Percentiles rank a stretch among this genome's conserved stretches.
phyloP scores from a whole-genome alignment of 2,888 invertebrate species.

The Aphodius granarius region DNA sequence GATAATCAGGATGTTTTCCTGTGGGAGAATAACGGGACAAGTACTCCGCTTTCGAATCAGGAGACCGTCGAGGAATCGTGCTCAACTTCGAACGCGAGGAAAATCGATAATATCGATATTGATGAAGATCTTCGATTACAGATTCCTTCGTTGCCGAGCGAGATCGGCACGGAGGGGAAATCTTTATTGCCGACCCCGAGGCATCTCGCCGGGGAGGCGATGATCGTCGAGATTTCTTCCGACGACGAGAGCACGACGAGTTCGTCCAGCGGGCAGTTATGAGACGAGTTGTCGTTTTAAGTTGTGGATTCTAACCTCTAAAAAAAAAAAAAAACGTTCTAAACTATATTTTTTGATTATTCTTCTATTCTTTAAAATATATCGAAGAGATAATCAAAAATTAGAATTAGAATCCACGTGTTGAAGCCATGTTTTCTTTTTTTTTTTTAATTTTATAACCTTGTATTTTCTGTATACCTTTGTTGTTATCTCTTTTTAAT shows the following conservation, averaged over 20 bases:
- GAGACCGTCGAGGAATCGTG: slow-evolving; percentile 37
- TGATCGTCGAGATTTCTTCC: slow-evolving; percentile 66
- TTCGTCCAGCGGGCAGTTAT: slow-evolving; percentile 50
- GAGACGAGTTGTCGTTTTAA: slow-evolving; percentile 42
- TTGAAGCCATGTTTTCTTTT: slow-evolving; percentile 2
- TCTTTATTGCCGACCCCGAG: slow-evolving; percentile 58
- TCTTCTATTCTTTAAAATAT: no score
- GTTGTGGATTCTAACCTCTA: slow-evolving; percentile 17
- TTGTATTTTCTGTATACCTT: slow-evolving; percentile 4
- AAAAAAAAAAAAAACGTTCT: no score
- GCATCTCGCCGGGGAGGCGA: slow-evolving; percentile 70
- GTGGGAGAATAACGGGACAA: slow-evolving; percentile 38
- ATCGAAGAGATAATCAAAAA: no score
- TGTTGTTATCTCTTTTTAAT: slow-evolving; percentile 11
- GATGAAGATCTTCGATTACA: slow-evolving; percentile 43
- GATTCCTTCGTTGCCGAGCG: slow-evolving; percentile 51
- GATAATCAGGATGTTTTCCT: slow-evolving; percentile 37
- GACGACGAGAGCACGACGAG: slow-evolving; percentile 60
- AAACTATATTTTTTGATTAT: no score
- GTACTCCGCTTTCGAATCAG: slow-evolving; percentile 32
- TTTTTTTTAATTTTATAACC: slow-evolving; percentile 14
- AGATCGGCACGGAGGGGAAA: slow-evolving; percentile 41
- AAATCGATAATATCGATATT: slow-evolving; percentile 38
- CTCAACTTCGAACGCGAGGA: slow-evolving; percentile 18
- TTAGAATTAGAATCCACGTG: not conserved